Evolutionary conservation across 2,797 vertebrate genomes (phyloP).

Genomic region (Danio jaintianensis): DNA sequence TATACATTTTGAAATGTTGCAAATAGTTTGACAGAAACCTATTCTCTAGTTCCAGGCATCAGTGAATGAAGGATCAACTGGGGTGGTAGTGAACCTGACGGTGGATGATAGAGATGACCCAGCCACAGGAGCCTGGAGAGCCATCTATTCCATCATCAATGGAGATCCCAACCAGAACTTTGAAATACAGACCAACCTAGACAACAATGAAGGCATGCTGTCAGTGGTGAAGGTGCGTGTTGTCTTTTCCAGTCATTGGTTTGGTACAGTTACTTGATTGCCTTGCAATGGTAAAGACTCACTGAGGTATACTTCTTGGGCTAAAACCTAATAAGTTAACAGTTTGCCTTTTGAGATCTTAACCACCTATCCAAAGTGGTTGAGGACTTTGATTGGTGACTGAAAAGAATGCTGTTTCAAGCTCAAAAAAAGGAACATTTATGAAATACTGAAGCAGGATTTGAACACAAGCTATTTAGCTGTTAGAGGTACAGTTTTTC

Average conservation of each 20-base stretch:
- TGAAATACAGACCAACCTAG: constrained; percentile 92
- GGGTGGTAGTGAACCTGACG: constrained; percentile 92
- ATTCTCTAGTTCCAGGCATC: constrained; percentile 88
- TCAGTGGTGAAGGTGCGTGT: constrained; percentile 90
- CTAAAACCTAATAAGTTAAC: background rate
- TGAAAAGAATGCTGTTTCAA: background rate
- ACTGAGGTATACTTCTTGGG: background rate
- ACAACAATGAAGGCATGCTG: constrained; percentile 96
- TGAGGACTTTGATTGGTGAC: background rate
- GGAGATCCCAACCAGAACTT: constrained; percentile 92
- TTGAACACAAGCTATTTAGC: background rate
- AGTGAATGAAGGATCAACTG: constrained; percentile 89
- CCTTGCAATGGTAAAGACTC: background rate
- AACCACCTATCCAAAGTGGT: background rate
- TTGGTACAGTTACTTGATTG: background rate
- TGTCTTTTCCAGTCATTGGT: background rate
- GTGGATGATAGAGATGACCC: constrained; percentile 94
- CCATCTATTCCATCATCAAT: constrained; percentile 91
- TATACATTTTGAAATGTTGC: background rate
- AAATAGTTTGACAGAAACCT: background rate
- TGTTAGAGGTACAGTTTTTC: background rate
- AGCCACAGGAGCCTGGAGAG: constrained; percentile 89
- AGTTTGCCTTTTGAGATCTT: background rate
- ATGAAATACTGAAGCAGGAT: background rate
- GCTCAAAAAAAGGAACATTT: background rate